Base-by-base conservation (phyloP, 2,888 invertebrate species). In the Plutella xylostella region DNA sequence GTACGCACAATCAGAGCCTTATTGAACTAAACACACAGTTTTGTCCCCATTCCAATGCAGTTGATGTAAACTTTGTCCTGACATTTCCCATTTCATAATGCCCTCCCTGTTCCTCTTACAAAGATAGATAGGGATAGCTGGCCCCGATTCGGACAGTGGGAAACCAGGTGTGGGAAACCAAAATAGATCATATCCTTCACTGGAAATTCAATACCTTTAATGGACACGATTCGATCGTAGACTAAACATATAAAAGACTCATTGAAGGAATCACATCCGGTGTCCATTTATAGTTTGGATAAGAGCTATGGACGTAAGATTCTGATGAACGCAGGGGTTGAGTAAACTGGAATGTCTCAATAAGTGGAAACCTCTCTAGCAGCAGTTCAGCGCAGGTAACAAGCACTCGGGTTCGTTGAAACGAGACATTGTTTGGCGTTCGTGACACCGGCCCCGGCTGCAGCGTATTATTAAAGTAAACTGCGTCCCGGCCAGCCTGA, bases 401-500 rank as follows among this genome's bases (percentile, higher is more conserved):
- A 39, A 41, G 19, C 19, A 30, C 19, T 19, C 31, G 30, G 15
- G 25, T 19, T 30, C 31, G 18, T 30, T 17, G 21, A n/a, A 21
- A 41, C 45, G 22, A 45, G 41, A 58, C 68, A 51, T 53, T 80
- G 78, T 80, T 79, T 79, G 74, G 70, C 58, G 70, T 72, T 80
- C 80, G 80, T 82, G 82, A 79, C 78, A 46, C 41, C 46, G 45
- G 48, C 19, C 20, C 34, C 19, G 40, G 19, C 39, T 42, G 31
- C 25, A 18, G 20, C 45, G 45, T 47, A 45, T 47, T 47, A 49
- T 78, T 79, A 77, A 75, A 78, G 76, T 75, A 82, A 80, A 80
- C 68, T 34, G 43, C 66, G 63, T 9, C 63, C 67, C 74, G 66
- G 68, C 68, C 73, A 64, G 58, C 58, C 65, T 68, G 75, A 76